A percentile compares a stretch with the other conserved stretches of the same genome.
Conservation (phyloP, 2,888 invertebrate species). For the Eremobia ochroleuca region DNA sequence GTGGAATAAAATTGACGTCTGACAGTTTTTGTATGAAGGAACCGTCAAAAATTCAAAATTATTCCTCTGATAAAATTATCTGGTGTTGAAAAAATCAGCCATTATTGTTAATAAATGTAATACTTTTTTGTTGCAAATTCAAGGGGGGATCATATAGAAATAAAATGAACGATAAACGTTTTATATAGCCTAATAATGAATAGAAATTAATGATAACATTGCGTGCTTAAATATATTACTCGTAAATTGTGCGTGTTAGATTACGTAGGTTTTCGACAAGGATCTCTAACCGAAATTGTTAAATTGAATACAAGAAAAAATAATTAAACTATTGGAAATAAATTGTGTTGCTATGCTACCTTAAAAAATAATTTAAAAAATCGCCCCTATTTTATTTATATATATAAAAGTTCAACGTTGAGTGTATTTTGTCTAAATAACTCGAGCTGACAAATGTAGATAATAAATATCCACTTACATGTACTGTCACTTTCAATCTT, state of each 20-base stretch:
- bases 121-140: slow-evolving; percentile 8
- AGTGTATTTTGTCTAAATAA: background rate
- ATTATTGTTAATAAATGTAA: background rate
- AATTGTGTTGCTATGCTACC: slow-evolving; percentile 12
- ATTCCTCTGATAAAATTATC: no score
- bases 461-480: slow-evolving; percentile 73
- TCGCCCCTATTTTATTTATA: background rate
- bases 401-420: background rate
- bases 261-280: slow-evolving; percentile 36
- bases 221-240: slow-evolving; percentile 38
- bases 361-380: background rate
- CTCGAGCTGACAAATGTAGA: background rate
- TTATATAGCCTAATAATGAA: slow-evolving; percentile 38
- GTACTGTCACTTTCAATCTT: slow-evolving; percentile 72
- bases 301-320: slow-evolving; percentile 35
- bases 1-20: no score
- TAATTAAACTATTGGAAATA: slow-evolving; percentile 7
- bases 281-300: slow-evolving; percentile 29
- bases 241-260: slow-evolving; percentile 47
- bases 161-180: slow-evolving; percentile 34
- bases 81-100: no score
- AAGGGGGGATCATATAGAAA: background rate
- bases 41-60: no score
- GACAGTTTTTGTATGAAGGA: no score
- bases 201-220: slow-evolving; percentile 38